A percentile compares a stretch with the other conserved stretches of the same genome.
Evolutionary conservation across 1,140 invertebrate genomes (phyloP).

Genomic region (Lordiphosa mommai): DNA sequence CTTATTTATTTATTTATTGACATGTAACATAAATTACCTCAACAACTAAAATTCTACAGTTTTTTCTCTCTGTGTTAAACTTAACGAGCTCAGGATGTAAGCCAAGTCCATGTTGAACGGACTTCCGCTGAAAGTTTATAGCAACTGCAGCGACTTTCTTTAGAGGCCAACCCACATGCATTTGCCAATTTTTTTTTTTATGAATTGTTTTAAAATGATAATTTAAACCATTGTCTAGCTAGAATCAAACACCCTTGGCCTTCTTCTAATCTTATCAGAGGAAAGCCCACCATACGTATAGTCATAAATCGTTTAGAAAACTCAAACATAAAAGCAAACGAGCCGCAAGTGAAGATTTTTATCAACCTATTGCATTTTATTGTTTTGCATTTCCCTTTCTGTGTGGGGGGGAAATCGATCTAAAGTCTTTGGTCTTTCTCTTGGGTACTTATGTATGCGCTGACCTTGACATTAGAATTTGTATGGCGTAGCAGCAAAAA

Average conservation of each 20-base stretch:
- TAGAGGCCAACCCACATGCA: constrained; percentile 9
- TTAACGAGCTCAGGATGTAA: constrained; percentile 18
- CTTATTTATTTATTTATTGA: too few species aligned
- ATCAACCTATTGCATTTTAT: constrained; percentile 28
- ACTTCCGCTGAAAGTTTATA: constrained; percentile 33
- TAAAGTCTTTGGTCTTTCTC: background rate
- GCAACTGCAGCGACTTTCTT: constrained; percentile 23
- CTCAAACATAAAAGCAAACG: constrained; percentile 28
- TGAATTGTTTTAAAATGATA: constrained; percentile 1
- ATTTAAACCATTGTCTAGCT: background rate
- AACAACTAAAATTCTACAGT: background rate
- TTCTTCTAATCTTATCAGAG: constrained; percentile 44
- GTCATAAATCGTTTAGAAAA: constrained; percentile 36
- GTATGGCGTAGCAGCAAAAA: background rate
- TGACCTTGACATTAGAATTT: constrained; percentile 40
- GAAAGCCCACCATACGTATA: background rate
- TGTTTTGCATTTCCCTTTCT: background rate
- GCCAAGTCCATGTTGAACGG: constrained; percentile 37
- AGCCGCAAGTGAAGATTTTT: constrained; percentile 24
- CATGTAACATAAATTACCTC: too few species aligned
- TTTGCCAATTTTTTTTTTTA: constrained; percentile 5
- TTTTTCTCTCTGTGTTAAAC: constrained; percentile 11
- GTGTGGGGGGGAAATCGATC: constrained; percentile 1
- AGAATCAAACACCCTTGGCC: background rate
- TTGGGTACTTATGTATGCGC: background rate